phyloP scores from a whole-genome alignment of 2,797 vertebrate genomes.

The Caiman crocodilus region DNA sequence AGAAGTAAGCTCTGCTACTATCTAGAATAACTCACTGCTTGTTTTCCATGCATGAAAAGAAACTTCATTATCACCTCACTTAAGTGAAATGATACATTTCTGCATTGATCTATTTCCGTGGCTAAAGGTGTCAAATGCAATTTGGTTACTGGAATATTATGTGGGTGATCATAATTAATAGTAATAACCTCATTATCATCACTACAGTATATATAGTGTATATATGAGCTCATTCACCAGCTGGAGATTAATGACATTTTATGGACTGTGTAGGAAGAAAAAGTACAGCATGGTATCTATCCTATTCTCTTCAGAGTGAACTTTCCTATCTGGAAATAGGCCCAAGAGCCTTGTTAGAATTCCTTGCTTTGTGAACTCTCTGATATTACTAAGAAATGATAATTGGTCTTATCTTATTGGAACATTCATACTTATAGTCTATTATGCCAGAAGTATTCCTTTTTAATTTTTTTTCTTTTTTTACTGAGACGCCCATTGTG shows the following conservation, averaged over 20 bases:
- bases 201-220: background rate
- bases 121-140: background rate
- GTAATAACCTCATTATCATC: constrained; percentile 21
- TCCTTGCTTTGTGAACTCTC: background rate
- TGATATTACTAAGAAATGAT: constrained; percentile 19
- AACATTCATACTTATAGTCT: background rate
- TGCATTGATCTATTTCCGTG: constrained; percentile 13
- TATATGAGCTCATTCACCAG: background rate
- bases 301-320: constrained; percentile 15
- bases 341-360: constrained; percentile 13
- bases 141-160: background rate
- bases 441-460: background rate
- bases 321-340: background rate
- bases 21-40: background rate
- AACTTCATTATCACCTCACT: constrained; percentile 42
- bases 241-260: constrained; percentile 34
- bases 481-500: constrained; percentile 1
- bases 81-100: constrained; percentile 35
- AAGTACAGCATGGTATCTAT: background rate
- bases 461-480: background rate
- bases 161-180: constrained; percentile 16
- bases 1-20: background rate
- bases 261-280: background rate
- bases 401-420: constrained; percentile 48
- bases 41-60: constrained; percentile 1